phyloP scores from a whole-genome alignment of 2,797 vertebrate genomes.

The Vespertilio murinus region DNA sequence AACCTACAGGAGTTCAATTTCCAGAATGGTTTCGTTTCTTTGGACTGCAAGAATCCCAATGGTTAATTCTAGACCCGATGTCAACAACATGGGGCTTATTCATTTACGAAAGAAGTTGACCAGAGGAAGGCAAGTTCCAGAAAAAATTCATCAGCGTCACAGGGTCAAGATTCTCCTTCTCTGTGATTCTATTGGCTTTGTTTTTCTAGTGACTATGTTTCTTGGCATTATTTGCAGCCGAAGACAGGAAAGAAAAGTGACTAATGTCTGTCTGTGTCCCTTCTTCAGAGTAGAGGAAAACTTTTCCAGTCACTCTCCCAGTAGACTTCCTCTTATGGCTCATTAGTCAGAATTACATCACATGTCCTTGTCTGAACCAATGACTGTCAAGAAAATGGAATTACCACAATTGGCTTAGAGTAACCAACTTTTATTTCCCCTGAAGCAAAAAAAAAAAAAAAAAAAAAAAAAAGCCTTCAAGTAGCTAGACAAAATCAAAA shows the following conservation, averaged over 20 bases:
- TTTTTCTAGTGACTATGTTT: not conserved
- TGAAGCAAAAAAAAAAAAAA: not conserved
- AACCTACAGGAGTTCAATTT: not conserved
- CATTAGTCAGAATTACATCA: constrained; percentile 32
- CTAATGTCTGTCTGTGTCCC: not conserved
- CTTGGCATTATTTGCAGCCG: not conserved
- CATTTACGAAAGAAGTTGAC: not conserved
- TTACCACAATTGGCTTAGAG: not conserved
- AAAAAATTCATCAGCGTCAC: not conserved
- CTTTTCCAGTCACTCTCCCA: not conserved
- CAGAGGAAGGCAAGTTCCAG: not conserved
- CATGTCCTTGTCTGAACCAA: constrained; percentile 20
- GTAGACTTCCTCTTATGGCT: not conserved
- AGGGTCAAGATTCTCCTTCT: not conserved
- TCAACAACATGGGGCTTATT: not conserved
- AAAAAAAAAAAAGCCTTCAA: not conserved
- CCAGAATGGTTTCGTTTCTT: not conserved
- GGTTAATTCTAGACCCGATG: not conserved
- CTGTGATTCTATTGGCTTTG: not conserved
- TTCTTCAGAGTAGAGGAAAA: not conserved
- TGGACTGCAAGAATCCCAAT: not conserved
- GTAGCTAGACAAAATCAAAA: constrained; percentile 28
- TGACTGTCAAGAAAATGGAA: constrained; percentile 44
- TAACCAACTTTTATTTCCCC: not conserved
- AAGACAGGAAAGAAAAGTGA: not conserved